Percentiles rank a stretch among this genome's conserved stretches.
phyloP scores from a whole-genome alignment of 2,113 vertebrate species.

The Rhabdomys dilectus region DNA sequence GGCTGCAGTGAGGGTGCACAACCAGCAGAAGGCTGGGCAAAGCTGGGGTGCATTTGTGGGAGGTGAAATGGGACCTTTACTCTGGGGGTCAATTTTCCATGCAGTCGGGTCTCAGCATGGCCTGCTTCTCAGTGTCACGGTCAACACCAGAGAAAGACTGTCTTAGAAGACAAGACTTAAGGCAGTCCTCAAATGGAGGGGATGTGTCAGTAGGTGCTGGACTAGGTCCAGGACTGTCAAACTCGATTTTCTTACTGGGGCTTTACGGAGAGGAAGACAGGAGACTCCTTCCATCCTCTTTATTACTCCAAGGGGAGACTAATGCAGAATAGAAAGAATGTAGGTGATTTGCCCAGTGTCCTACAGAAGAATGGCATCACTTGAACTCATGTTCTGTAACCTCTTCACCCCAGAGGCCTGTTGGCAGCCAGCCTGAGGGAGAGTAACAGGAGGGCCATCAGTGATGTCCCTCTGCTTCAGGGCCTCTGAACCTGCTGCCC shows the following conservation, averaged over 20 bases:
- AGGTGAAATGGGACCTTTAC: not conserved
- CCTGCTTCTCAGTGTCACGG: too few relatives aligned
- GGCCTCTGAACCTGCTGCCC: not conserved
- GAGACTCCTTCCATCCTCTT: accelerated
- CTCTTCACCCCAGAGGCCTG: accelerated
- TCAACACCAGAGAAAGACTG: not conserved
- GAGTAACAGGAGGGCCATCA: accelerated
- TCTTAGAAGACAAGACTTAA: not conserved
- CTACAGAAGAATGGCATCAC: not conserved
- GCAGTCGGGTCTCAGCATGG: accelerated
- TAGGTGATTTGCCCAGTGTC: not conserved
- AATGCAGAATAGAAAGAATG: accelerated
- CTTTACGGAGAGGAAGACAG: not conserved
- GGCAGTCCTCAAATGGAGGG: not conserved
- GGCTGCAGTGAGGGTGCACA: too few relatives aligned
- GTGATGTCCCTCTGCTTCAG: not conserved
- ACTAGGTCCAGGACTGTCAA: too few relatives aligned
- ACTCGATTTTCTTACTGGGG: not conserved
- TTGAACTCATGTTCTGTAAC: not conserved
- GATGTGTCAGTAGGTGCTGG: not conserved
- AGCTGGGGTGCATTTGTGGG: not conserved
- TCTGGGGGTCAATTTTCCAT: accelerated
- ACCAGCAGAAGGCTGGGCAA: not conserved
- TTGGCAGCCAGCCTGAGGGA: accelerated
- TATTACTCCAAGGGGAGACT: accelerated